phyloP scores from a whole-genome alignment of 2,113 vertebrate species.

The Ceuthmochares aereus region DNA sequence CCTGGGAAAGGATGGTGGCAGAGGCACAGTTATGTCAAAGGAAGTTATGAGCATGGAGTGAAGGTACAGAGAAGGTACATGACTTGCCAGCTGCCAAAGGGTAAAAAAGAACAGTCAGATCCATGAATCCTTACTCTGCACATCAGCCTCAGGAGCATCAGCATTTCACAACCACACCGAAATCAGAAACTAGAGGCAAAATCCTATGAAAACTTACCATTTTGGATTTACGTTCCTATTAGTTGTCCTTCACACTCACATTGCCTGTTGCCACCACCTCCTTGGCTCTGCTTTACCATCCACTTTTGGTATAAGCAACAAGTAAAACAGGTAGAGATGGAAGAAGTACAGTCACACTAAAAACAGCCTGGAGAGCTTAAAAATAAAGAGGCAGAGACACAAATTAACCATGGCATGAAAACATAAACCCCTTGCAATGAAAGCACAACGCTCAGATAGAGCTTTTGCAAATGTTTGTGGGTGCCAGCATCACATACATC shows the following conservation, averaged over 20 bases:
- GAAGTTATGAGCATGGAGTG: rapidly evolving
- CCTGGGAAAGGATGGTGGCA: not conserved
- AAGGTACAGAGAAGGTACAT: not conserved
- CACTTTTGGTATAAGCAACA: not conserved
- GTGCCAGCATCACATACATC: not conserved
- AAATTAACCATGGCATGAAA: not conserved
- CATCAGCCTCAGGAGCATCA: not conserved
- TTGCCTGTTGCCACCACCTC: not conserved
- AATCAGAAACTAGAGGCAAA: not conserved
- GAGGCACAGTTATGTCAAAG: not conserved
- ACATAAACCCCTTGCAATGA: not conserved
- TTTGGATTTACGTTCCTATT: not conserved
- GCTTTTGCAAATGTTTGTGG: not conserved
- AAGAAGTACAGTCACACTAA: not conserved
- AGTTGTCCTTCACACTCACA: not conserved
- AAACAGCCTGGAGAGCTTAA: not conserved
- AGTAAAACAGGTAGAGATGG: not conserved
- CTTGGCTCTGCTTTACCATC: not conserved
- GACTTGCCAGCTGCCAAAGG: not conserved
- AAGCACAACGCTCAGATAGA: not conserved
- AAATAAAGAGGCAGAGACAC: not conserved
- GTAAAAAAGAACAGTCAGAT: not conserved
- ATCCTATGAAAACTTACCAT: not conserved
- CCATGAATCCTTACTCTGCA: not conserved
- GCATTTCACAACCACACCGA: not conserved